Evolutionary conservation across 2,113 vertebrate species (phyloP), one percentile per base, ranked within the genome.

Genomic region (Apteryx owenii): DNA sequence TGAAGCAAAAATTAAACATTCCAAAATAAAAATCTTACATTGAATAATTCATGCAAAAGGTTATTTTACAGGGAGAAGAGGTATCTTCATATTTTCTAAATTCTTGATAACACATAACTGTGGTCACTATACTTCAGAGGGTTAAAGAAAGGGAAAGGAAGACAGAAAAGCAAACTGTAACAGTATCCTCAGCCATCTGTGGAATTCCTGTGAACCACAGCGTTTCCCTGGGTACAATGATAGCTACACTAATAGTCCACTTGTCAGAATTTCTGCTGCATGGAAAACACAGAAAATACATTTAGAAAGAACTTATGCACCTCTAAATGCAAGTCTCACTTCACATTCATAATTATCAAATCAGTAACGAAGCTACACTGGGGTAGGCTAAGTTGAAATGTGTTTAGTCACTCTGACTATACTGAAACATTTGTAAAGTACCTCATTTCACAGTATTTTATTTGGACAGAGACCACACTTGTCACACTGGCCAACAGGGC

Each of bases 391-490:
- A 79, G 46, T 65, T 80, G 85, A 95, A 94, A 89, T 1, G n/a
- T 90, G 78, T 79, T 93, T 81, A 87, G 53, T 89, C 89, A 84
- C 31, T 81, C 88, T 53, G 73, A 93, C 65, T 93, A 65, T 51
- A 38, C 53, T 69, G 36, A 84, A 81, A 83, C 85, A 87, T 87
- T 72, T 95, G 86, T 75, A 75, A 90, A 87, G 44, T 71, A 81
- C 42, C 76, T 79, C 71, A 90, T 87, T 95, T 83, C 60, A 58
- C 23, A 65, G 56, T 10, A 12, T 36, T 94, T 79, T 95, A 88
- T 78, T 66, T 82, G 87, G 78, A 80, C 6, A 4, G 62, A 89
- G 53, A 68, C 56, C 62, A 76, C 33, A 38, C 4, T 90, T 82
- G 66, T 58, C 70, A 77, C n/a, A 50, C 3, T 56, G 72, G 60